Evolutionary conservation across 2,888 invertebrate species (phyloP), one percentile per base, ranked within the genome.

Genomic region (Cryptosula pallasiana): DNA sequence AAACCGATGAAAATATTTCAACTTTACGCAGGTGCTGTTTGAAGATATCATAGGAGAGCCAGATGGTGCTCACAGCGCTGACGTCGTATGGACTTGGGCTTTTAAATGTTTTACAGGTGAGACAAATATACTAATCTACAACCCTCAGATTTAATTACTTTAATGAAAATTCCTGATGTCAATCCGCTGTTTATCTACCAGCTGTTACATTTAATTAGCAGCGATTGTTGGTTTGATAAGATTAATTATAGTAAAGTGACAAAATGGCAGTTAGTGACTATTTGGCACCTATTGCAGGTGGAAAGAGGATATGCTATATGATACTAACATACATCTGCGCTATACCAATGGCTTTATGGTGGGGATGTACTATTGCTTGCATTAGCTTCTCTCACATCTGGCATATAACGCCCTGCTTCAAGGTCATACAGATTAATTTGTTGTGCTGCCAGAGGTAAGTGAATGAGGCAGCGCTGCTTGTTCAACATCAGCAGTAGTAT

Each of bases 71-170:
- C 78, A 78, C 71, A 76, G 76, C 1, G 69, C 90, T 0, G 90
- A 91, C 80, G 90, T 90, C 82, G 89, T 90, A 69, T 91, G 91
- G 91, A 86, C 89, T 9, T 84, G 90, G 58, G 89, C 90, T 78
- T 86, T 87, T 77, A 86, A 87, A 71, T 90, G 90, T 81, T 91
- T 90, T 85, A 87, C 87, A 55, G 63, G 63, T 63, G 63, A n/a
- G n/a, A n/a, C n/a, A n/a, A n/a, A n/a, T n/a, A n/a, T n/a, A n/a
- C n/a, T n/a, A n/a, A n/a, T n/a, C n/a, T n/a, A n/a, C n/a, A n/a
- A n/a, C n/a, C n/a, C n/a, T n/a, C n/a, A n/a, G n/a, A n/a, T n/a
- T n/a, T n/a, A n/a, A n/a, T n/a, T n/a, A n/a, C n/a, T n/a, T n/a
- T n/a, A n/a, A n/a, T n/a, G n/a, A n/a, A n/a, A n/a, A n/a, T n/a